A percentile compares a stretch with the other conserved stretches of the same genome.
Evolutionary conservation across 2,797 vertebrate species (phyloP).

Genomic region (Rallus crepitans): DNA sequence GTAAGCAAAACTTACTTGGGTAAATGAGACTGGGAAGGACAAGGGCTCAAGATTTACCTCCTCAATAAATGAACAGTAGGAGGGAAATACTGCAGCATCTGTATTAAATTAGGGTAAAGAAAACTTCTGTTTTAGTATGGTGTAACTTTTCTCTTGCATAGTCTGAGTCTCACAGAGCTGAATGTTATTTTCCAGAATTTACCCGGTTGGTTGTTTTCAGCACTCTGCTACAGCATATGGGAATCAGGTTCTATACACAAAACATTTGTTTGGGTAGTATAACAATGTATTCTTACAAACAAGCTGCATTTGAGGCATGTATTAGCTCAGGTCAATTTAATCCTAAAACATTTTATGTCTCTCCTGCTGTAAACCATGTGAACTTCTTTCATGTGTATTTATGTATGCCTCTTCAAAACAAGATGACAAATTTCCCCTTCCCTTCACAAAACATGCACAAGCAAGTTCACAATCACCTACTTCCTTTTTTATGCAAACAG

Average conservation of each 20-base stretch:
- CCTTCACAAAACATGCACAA: conserved; percentile 65
- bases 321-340: conserved; percentile 69
- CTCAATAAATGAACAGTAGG: background rate
- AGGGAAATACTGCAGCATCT: background rate
- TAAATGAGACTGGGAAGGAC: background rate
- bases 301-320: conserved; percentile 38
- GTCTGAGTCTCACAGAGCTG: background rate
- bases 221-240: background rate
- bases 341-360: conserved; percentile 63
- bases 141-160: background rate
- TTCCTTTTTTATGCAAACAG: conserved; percentile 70
- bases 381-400: conserved; percentile 63
- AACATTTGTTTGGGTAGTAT: conserved; percentile 56
- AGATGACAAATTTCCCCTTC: conserved; percentile 67
- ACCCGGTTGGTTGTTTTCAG: background rate
- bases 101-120: background rate
- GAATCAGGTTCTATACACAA: conserved; percentile 10
- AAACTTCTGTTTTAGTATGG: background rate
- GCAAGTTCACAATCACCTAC: conserved; percentile 64
- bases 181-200: background rate
- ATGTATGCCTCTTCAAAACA: conserved; percentile 62
- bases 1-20: background rate
- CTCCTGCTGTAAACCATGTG: conserved; percentile 35
- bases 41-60: background rate
- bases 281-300: conserved; percentile 61